phyloP scores from a whole-genome alignment of 2,797 vertebrate genomes.

The Nasua narica region DNA sequence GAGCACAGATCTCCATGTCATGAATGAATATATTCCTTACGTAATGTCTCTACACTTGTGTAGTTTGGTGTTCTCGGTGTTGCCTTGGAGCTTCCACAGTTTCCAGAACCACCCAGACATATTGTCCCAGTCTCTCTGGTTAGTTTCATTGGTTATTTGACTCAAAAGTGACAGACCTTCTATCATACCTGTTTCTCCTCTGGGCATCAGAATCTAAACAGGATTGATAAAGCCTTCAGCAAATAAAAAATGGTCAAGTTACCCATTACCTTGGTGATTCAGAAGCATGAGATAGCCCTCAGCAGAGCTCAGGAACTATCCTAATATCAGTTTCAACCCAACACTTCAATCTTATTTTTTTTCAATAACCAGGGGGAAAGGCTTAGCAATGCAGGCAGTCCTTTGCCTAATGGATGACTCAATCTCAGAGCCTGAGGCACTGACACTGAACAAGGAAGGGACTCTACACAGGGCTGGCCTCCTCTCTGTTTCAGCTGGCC shows the following conservation, averaged over 20 bases:
- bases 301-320: neutral
- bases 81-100: neutral
- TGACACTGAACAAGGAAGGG: neutral
- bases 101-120: neutral
- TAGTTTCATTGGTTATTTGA: conserved; percentile 14
- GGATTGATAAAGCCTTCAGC: neutral
- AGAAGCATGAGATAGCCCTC: neutral
- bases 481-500: neutral
- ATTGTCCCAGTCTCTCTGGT: neutral
- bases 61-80: neutral
- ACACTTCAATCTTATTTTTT: neutral
- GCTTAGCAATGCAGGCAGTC: neutral
- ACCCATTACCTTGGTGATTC: neutral
- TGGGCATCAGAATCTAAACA: neutral
- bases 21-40: neutral
- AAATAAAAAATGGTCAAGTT: neutral
- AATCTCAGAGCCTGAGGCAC: neutral
- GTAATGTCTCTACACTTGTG: neutral
- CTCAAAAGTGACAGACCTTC: neutral
- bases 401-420: neutral
- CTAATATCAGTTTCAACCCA: neutral
- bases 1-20: neutral
- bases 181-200: neutral
- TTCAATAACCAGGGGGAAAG: neutral
- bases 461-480: neutral